Evolutionary conservation across 2,888 invertebrate species (phyloP), one percentile per base, ranked within the genome.

Genomic region (Bombylius major): DNA sequence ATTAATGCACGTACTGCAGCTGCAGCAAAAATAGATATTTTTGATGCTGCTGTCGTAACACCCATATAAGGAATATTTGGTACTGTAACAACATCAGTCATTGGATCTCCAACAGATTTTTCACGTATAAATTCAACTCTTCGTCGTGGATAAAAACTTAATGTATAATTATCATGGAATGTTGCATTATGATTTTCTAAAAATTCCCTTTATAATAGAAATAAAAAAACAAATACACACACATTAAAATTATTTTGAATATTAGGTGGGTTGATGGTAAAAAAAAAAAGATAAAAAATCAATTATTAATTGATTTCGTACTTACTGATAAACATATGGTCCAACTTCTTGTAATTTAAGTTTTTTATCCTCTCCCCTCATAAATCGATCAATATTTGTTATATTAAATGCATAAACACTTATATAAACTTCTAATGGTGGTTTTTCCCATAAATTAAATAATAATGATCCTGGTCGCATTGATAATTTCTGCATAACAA

Each of bases 321-420:
- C 81, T 79, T 72, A 89, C 89, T 83, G 83, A 73, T 89, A 94
- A 23, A 86, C 82, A 66, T 87, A 90, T 0, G 91, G 91, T 0
- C 91, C 91, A 31, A 89, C 70, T 75, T 91, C 84, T 52, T 82
- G 67, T 5, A 91, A 62, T 61, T 79, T 82, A 48, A 91, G 71
- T 62, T 86, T 88, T 54, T 75, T 69, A 59, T 81, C 84, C 52
- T 75, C 70, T 0, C 87, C 86, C 1, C 73, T 72, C 42, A 84
- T 68, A 71, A 88, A 90, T 50, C 78, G 78, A 11, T 82, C 80
- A 4, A 79, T 71, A 68, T 91, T 91, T n/a, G 89, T 89, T 53
- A 90, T 79, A 67, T 90, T 90, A 70, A 89, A 91, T 56, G 88
- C 75, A 67, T 82, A 88, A 0, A 84, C 77, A 44, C 80, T 81